Base-by-base conservation (phyloP, 2,888 invertebrate species). In the Drosophila pegasa region DNA sequence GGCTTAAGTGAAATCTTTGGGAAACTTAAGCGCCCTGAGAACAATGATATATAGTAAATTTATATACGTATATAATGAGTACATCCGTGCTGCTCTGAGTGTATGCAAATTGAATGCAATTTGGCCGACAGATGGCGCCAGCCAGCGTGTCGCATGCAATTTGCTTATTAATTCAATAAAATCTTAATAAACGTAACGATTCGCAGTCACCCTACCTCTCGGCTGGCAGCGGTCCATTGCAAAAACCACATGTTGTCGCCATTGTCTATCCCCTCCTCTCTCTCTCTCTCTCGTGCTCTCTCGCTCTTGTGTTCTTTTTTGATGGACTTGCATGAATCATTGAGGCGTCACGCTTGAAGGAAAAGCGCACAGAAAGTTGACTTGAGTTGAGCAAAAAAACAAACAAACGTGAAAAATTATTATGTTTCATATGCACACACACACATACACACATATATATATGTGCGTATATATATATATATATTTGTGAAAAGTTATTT, bases 291-390 rank as follows among this genome's bases (percentile, higher is more conserved):
- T n/a, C 20, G 9, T 12, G 9, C 16, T 18, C 8, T 5, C 54
- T 22, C 29, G 16, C 29, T 20, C 51, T 50, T 25, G 14, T 7
- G 18, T 45, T 56, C 58, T 43, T 64, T 55, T 75, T 77, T 88
- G 88, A 89, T 88, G 89, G 82, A 88, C 89, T 87, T 89, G 87
- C 87, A 89, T 88, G 89, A 88, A 87, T 89, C 88, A 88, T 89
- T 88, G 89, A 81, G 71, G 85, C 89, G 88, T 88, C 88, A 89
- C 88, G 83, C 88, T 84, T 78, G 84, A 75, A 72, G 61, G 72
- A 88, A 83, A 87, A 87, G 70, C 84, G 84, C 75, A 68, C 67
- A 69, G 37, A 76, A 76, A 76, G 75, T 72, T 70, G 58, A 76
- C 43, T 56, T 69, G 43, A 27, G 43, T 16, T 27, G 43, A 45